Evolutionary conservation across 2,113 vertebrate genomes (phyloP).

Genomic region (Microcebus murinus): DNA sequence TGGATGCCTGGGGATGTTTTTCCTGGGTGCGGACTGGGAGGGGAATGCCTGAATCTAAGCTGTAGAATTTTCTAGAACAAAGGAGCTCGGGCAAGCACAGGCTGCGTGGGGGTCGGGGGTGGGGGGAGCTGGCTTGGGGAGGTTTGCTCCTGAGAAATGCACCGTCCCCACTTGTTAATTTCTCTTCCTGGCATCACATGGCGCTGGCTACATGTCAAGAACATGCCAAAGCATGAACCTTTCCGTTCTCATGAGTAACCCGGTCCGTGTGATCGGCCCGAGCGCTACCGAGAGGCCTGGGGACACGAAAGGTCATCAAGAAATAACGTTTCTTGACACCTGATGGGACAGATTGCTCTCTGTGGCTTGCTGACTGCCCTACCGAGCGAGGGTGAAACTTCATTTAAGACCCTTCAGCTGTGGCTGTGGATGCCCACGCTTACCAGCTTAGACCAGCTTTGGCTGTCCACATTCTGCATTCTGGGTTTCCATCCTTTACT

Average conservation of each 20-base stretch:
- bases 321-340: neutral
- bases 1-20: neutral
- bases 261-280: neutral
- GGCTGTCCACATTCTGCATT: neutral
- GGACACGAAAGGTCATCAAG: neutral
- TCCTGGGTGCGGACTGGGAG: neutral
- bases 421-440: neutral
- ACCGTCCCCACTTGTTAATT: neutral
- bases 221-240: neutral
- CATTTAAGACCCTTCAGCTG: neutral
- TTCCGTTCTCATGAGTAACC: neutral
- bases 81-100: neutral
- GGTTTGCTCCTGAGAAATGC: neutral
- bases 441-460: neutral
- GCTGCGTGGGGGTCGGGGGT: too few species aligned
- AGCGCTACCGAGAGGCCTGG: neutral
- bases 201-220: neutral
- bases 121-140: fast-evolving
- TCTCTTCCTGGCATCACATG: neutral
- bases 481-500: neutral
- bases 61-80: neutral
- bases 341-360: neutral
- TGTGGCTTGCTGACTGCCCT: neutral
- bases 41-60: neutral
- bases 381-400: neutral